Evolutionary conservation across 2,888 invertebrate genomes (phyloP), one percentile per base, ranked within the genome.

Genomic region (Phoenoteleia sp.): DNA sequence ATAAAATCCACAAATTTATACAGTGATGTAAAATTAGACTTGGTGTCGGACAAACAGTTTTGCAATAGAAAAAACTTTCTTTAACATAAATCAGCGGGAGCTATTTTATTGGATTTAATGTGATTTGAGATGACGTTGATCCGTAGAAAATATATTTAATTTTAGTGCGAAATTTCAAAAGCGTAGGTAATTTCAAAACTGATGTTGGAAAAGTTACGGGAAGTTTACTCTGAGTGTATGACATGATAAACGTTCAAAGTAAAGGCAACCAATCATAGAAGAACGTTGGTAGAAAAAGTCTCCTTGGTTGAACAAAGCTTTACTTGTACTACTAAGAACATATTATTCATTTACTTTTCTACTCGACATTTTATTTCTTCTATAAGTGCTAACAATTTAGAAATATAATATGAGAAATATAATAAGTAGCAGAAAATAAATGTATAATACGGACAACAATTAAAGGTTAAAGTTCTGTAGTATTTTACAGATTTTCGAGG

Each of bases 191-290:
- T 75, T 64, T 75, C 64, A 17, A 77, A 56, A 67, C 58, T 45
- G 58, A 58, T 66, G 36, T 47, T 52, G 58, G 29, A 75, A 75
- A 75, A 64, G 52, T 75, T 75, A 49, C 39, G 52, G 52, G 42
- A 75, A 75, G 62, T 75, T 75, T 56, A 42, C 67, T 60, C 15
- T 15, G 25, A 58, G 29, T 58, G 17, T 60, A 49, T 49, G 66
- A 67, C 67, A 67, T 67, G 54, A 76, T 58, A 67, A 67, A 77
- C 58, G 76, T 67, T 49, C 36, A 6, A n/a, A 75, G 21, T 15
- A 62, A 74, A 49, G 39, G 62, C 21, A 52, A 75, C 75, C 42
- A 64, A 64, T 64, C 75, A 75, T 74, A 60, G 52, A n/a, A n/a
- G 17, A 62, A 52, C 47, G 74, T 60, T 47, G 9, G 29, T n/a